Base-by-base conservation (phyloP, 2,888 invertebrate genomes). In the Psylliodes chrysocephalus region DNA sequence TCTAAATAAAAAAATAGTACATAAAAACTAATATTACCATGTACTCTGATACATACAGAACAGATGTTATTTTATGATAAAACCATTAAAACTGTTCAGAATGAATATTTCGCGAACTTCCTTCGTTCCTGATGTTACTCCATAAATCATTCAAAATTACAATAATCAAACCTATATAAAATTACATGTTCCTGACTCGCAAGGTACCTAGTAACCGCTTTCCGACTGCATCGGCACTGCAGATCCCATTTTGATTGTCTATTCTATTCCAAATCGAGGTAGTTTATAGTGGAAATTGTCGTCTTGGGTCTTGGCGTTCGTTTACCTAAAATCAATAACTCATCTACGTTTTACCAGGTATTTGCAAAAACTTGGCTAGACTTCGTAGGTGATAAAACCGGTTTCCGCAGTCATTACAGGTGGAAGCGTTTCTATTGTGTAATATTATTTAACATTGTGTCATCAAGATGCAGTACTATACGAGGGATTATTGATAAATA, bases 321-420 rank as follows among this genome's bases (percentile, higher is more conserved):
- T 8, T 6, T 33, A 10, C 10, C 10, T 14, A 35, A 35, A 35
- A 35, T 35, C 35, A 12, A 35, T 35, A 35, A 12, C 14, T 35
- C 6, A 35, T 2, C 2, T 33, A 14, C 35, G 33, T 33, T 35
- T 8, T 35, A 14, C 35, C 14, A 35, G 35, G 35, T 35, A 35
- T 35, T 35, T 35, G 35, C 35, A 35, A 35, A 35, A 35, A 35
- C 35, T 12, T 12, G 35, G 35, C 35, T 35, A 35, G 35, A 35
- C 35, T 35, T 1, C 14, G 14, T 2, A n/a, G 14, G 35, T 35
- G 35, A 35, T 35, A 35, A 35, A 35, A 35, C n/a, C 12, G 35
- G 3, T 35, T 35, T 12, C 3, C 2, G 35, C 4, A 35, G 35
- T 35, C 35, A 14, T 35, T 35, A 35, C 10, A 10, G 5, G 12